A percentile compares a stretch with the other conserved stretches of the same genome.
Evolutionary conservation across 2,888 invertebrate genomes (phyloP).

Genomic region (Rutpela maculata): DNA sequence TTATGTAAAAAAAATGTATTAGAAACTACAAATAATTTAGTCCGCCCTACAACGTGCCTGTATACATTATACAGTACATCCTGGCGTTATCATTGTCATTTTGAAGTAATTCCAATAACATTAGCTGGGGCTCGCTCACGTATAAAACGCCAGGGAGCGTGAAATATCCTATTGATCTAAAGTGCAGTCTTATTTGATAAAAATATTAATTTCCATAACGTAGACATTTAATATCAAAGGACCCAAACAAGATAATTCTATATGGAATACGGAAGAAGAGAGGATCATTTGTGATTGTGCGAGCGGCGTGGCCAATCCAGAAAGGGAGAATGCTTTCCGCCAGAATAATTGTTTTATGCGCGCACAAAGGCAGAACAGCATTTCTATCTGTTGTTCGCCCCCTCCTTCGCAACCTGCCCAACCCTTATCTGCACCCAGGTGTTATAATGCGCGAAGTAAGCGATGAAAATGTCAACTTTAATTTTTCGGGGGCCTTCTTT

Average conservation of each 20-base stretch:
- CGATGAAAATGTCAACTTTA: slow-evolving; percentile 58
- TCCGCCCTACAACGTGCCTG: too few relatives aligned
- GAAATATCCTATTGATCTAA: slow-evolving; percentile 45
- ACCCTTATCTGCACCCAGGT: slow-evolving; percentile 58
- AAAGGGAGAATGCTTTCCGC: slow-evolving; percentile 72
- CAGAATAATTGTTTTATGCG: slow-evolving; percentile 74
- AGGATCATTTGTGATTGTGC: slow-evolving; percentile 71
- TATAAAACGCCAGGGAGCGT: slow-evolving; percentile 29
- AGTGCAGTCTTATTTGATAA: slow-evolving; percentile 43
- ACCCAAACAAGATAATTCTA: slow-evolving; percentile 39
- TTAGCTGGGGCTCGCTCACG: slow-evolving; percentile 15
- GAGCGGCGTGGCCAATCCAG: slow-evolving; percentile 71
- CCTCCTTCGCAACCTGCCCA: slow-evolving; percentile 46
- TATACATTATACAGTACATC: neutral
- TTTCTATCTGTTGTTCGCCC: slow-evolving; percentile 58
- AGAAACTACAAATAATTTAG: too few relatives aligned
- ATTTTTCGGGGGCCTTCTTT: slow-evolving; percentile 42
- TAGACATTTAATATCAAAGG: slow-evolving; percentile 45
- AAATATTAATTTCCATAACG: slow-evolving; percentile 49
- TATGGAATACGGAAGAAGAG: slow-evolving; percentile 40
- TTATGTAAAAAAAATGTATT: too few relatives aligned
- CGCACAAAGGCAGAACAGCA: slow-evolving; percentile 68
- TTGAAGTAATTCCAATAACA: slow-evolving; percentile 28
- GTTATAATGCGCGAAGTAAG: slow-evolving; percentile 58
- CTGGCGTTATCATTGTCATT: neutral